Evolutionary conservation across 2,888 invertebrate species (phyloP).

Genomic region (Cantharis rustica): DNA sequence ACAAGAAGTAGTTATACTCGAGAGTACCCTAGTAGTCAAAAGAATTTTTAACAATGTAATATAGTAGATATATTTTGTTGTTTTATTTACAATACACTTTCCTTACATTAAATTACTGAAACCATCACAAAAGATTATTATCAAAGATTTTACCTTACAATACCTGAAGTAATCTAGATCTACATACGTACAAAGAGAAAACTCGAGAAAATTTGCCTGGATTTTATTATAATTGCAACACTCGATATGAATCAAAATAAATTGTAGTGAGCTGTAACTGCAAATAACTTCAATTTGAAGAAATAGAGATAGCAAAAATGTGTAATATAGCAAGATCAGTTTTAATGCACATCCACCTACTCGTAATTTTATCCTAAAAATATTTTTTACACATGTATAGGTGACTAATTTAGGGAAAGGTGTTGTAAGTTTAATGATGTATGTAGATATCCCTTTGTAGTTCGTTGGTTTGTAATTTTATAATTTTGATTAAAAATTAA

Average conservation of each 20-base stretch:
- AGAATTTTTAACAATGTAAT: background rate
- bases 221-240: background rate
- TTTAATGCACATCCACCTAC: no score
- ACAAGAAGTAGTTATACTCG: background rate
- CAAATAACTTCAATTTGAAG: background rate
- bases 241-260: background rate
- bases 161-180: background rate
- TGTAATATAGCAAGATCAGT: no score
- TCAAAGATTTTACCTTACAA: background rate
- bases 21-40: background rate
- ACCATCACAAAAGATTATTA: background rate
- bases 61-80: background rate
- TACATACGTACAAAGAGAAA: background rate
- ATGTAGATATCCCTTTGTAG: background rate
- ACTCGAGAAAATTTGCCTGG: background rate
- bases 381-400: background rate
- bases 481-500: background rate
- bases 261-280: background rate
- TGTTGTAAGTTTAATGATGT: background rate
- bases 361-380: background rate
- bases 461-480: background rate
- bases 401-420: background rate
- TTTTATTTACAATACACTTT: background rate
- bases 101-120: background rate
- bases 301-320: background rate